Percentiles rank a stretch among this genome's conserved stretches.
These are phyloP conservation scores for Cistogaster globosa DNA, from an alignment of 2,888 invertebrate genomes.

Conservation along the genomic window DNA sequence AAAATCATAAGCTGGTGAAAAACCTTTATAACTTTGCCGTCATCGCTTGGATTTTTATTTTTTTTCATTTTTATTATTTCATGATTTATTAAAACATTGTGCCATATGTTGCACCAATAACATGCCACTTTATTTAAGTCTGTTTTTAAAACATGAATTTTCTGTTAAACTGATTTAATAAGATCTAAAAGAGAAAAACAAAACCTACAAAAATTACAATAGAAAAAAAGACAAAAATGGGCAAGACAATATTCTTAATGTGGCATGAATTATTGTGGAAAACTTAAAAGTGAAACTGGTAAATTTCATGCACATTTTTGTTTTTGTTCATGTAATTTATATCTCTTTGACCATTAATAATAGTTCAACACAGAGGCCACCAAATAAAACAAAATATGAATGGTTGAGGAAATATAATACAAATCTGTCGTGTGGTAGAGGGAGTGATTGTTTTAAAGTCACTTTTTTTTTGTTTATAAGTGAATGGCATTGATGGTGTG, in stretches of 20 bases:
- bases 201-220: slow-evolving; percentile 2
- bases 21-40: not conserved
- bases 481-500: slow-evolving; percentile 63
- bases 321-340: slow-evolving; percentile 50
- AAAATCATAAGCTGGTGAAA: slow-evolving; percentile 38
- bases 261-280: slow-evolving; percentile 47
- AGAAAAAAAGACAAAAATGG: slow-evolving; percentile 47
- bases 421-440: slow-evolving; percentile 20
- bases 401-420: slow-evolving; percentile 47
- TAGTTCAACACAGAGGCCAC: slow-evolving; percentile 61
- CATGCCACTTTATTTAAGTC: not conserved
- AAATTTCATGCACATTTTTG: not conserved
- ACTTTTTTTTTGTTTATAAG: slow-evolving; percentile 9
- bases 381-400: slow-evolving; percentile 38
- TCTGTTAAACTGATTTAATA: slow-evolving; percentile 6
- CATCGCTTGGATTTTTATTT: not conserved
- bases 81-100: slow-evolving; percentile 43
- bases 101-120: slow-evolving; percentile 3
- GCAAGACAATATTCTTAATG: slow-evolving; percentile 34
- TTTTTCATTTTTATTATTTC: slow-evolving; percentile 43
- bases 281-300: slow-evolving; percentile 41
- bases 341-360: slow-evolving; percentile 55
- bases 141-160: slow-evolving; percentile 35
- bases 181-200: not conserved
- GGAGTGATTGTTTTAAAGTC: slow-evolving; percentile 57